These are phyloP conservation scores for Lepisosteus oculatus DNA, from an alignment of 2,113 vertebrate genomes.

Conservation along the genomic window DNA sequence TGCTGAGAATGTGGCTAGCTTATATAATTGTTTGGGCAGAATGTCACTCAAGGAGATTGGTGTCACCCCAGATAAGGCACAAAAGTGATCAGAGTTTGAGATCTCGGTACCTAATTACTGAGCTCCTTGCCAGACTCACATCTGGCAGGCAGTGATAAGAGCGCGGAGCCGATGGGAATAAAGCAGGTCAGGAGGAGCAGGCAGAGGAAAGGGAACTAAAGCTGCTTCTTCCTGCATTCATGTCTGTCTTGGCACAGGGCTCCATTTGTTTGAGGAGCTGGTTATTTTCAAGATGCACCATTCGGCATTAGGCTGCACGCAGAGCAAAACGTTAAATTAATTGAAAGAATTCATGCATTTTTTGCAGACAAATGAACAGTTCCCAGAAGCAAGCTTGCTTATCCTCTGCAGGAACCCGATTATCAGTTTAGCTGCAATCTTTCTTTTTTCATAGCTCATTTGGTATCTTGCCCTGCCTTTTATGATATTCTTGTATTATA, in stretches of 20 bases:
- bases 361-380: not conserved
- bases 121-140: slow-evolving; percentile 27
- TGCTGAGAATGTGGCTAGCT: slow-evolving; percentile 33
- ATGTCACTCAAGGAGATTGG: slow-evolving; percentile 40
- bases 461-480: too few species aligned
- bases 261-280: slow-evolving; percentile 19
- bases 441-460: not conserved
- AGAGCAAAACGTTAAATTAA: not conserved
- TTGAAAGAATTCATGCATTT: not conserved
- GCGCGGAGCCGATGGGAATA: slow-evolving; percentile 33
- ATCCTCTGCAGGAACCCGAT: not conserved
- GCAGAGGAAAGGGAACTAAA: slow-evolving; percentile 18
- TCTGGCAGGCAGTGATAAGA: slow-evolving; percentile 32
- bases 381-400: not conserved
- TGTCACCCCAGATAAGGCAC: slow-evolving; percentile 46
- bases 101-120: slow-evolving; percentile 30
- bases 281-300: slow-evolving; percentile 19
- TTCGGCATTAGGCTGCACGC: not conserved
- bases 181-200: slow-evolving; percentile 16
- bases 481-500: too few species aligned
- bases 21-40: slow-evolving; percentile 30
- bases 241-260: slow-evolving; percentile 15
- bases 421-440: not conserved
- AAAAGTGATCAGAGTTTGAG: slow-evolving; percentile 40
- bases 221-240: slow-evolving; percentile 18